Evolutionary conservation across 2,888 invertebrate species (phyloP).

Genomic region (Calliopum simillimum): DNA sequence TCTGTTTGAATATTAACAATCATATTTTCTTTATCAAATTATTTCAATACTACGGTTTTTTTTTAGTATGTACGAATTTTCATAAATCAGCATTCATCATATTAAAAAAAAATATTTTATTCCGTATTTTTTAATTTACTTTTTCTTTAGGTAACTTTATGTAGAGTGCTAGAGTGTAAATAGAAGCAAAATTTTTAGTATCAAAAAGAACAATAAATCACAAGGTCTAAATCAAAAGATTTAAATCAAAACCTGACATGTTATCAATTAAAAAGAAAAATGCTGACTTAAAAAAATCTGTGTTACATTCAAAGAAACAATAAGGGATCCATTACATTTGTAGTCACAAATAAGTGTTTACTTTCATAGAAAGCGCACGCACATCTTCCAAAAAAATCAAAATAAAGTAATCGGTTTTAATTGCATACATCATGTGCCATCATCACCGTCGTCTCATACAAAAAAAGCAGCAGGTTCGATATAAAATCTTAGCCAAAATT

Average conservation of each 20-base stretch:
- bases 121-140: conserved; percentile 50
- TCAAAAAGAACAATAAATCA: too few relatives aligned
- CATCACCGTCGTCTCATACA: conserved; percentile 14
- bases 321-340: not conserved
- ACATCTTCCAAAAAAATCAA: conserved; percentile 18
- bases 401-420: not conserved
- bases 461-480: conserved; percentile 32
- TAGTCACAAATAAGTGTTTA: conserved; percentile 21
- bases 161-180: conserved; percentile 62
- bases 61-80: not conserved
- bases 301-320: not conserved
- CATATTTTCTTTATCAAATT: too few relatives aligned
- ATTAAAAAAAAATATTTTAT: conserved; percentile 45
- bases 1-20: too few relatives aligned
- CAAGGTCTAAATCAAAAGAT: conserved; percentile 21
- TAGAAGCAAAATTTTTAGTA: conserved; percentile 34
- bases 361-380: conserved; percentile 17
- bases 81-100: conserved; percentile 46
- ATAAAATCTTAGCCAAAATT: conserved; percentile 25
- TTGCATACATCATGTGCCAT: conserved; percentile 21
- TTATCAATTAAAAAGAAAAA: not conserved
- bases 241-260: conserved; percentile 2
- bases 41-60: not conserved
- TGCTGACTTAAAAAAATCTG: not conserved
- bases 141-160: conserved; percentile 68